phyloP scores from a whole-genome alignment of 92 coral and sea anemone genomes.

The Epizoanthus scotinus region DNA sequence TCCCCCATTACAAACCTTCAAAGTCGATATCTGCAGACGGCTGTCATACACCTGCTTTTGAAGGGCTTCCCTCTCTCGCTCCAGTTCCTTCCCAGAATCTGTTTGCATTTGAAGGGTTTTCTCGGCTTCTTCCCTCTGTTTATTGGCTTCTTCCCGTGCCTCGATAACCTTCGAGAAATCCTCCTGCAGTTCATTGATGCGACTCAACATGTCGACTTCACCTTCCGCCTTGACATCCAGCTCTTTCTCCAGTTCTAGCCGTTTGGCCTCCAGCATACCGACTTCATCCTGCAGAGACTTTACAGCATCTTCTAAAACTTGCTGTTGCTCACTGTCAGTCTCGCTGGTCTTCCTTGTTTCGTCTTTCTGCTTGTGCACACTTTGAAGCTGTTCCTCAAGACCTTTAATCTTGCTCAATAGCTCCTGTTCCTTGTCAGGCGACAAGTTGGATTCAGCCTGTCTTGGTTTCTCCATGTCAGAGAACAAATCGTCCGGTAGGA shows the following conservation, averaged over 20 bases:
- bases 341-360: neutral
- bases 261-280: conserved; percentile 48
- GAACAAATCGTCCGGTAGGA: conserved; percentile 48
- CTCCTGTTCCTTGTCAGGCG: conserved; percentile 53
- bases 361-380: conserved; percentile 38
- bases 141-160: conserved; percentile 47
- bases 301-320: conserved; percentile 53
- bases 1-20: conserved; percentile 63
- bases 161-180: conserved; percentile 71
- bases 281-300: conserved; percentile 61
- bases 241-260: conserved; percentile 67
- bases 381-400: conserved; percentile 69
- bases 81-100: conserved; percentile 74
- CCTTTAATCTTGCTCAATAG: conserved; percentile 66
- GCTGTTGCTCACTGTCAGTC: conserved; percentile 27
- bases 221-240: conserved; percentile 64
- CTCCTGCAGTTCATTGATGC: conserved; percentile 78
- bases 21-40: conserved; percentile 85
- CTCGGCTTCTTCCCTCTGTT: conserved; percentile 48
- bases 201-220: conserved; percentile 73
- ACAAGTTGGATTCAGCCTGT: conserved; percentile 33
- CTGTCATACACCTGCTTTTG: conserved; percentile 92
- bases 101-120: conserved; percentile 55
- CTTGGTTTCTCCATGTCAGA: conserved; percentile 40
- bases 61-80: conserved; percentile 78